Evolutionary conservation across 2,113 vertebrate species (phyloP).

Genomic region (Campylomormyrus numenius): DNA sequence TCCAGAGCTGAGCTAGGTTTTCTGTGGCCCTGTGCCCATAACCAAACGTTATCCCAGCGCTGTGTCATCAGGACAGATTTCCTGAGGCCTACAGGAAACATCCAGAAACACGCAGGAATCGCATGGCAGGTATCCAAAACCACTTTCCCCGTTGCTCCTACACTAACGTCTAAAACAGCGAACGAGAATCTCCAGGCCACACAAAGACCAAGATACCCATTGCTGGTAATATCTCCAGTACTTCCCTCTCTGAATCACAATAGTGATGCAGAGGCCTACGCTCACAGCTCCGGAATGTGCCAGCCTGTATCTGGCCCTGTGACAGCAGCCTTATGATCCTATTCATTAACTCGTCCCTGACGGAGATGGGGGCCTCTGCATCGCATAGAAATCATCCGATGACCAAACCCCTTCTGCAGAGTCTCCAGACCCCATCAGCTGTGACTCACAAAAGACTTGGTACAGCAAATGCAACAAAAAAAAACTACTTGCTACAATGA

Average conservation of each 20-base stretch:
- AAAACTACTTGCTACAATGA: not conserved
- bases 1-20: not conserved
- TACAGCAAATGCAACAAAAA: not conserved
- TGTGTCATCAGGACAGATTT: not conserved
- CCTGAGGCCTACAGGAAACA: not conserved
- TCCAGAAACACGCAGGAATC: not conserved
- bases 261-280: not conserved
- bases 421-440: not conserved
- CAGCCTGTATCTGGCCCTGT: not conserved
- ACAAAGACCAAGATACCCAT: not conserved
- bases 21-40: not conserved
- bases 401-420: slow-evolving; percentile 14
- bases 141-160: not conserved
- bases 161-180: not conserved
- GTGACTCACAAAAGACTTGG: not conserved
- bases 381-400: not conserved
- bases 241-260: not conserved
- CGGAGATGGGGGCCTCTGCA: not conserved
- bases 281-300: not conserved
- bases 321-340: not conserved
- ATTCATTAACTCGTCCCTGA: not conserved
- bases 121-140: not conserved
- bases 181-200: not conserved
- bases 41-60: not conserved
- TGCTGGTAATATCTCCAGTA: not conserved